phyloP scores from a whole-genome alignment of 2,797 vertebrate species.

The Rhinatrema bivittatum region DNA sequence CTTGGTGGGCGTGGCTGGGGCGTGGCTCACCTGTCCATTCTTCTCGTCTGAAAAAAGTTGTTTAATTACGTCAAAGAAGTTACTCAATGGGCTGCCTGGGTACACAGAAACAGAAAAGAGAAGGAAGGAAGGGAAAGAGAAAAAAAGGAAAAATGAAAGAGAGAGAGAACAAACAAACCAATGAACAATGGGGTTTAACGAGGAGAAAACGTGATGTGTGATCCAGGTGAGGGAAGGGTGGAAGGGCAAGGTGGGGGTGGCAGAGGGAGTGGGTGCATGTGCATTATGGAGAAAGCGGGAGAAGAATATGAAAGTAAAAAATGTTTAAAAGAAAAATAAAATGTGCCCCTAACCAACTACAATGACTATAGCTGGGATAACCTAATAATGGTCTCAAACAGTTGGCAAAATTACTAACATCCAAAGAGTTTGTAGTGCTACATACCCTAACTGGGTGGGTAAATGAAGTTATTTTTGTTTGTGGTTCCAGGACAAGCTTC shows the following conservation, averaged over 20 bases:
- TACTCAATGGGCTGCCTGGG: conserved; percentile 95
- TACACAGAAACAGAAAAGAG: conserved; percentile 65
- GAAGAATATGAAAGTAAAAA: no score
- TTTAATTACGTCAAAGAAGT: conserved; percentile 99
- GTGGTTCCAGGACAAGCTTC: no score
- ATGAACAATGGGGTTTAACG: conserved; percentile 50
- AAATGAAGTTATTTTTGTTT: no score
- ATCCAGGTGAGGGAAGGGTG: not conserved
- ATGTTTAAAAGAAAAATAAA: no score
- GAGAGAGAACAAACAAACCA: conserved; percentile 53
- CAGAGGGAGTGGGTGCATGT: no score
- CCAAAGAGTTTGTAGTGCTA: no score
- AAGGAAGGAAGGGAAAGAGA: conserved; percentile 17
- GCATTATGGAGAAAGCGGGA: no score
- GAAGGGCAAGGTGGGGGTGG: not conserved
- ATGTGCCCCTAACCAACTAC: no score
- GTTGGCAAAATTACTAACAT: no score
- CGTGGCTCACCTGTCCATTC: conserved; percentile 90
- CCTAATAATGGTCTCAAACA: no score
- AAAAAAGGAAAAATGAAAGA: conserved; percentile 35
- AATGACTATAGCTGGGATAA: no score
- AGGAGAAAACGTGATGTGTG: not conserved
- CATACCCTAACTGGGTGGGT: no score
- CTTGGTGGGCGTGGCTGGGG: conserved; percentile 80
- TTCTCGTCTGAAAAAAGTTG: conserved; percentile 99